A percentile compares a stretch with the other conserved stretches of the same genome.
Conservation (phyloP, 2,113 vertebrate species). For the Globicephala melas region DNA sequence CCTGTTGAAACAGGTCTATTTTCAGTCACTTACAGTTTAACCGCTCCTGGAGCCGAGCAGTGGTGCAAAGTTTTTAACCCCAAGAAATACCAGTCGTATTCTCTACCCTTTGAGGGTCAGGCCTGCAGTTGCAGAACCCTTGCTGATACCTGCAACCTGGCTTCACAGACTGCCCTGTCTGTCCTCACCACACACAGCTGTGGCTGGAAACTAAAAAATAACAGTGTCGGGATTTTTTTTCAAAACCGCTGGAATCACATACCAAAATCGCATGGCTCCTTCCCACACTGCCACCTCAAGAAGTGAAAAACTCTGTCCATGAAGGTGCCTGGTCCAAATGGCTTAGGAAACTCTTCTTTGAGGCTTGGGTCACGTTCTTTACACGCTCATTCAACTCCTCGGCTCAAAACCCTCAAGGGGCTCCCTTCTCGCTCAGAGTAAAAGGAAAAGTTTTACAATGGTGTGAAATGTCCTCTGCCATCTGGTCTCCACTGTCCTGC, state of each 20-base stretch:
- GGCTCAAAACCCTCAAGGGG: background rate
- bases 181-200: background rate
- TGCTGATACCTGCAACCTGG: background rate
- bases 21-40: background rate
- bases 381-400: background rate
- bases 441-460: background rate
- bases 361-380: background rate
- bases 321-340: background rate
- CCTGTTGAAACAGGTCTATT: background rate
- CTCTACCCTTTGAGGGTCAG: background rate
- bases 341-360: background rate
- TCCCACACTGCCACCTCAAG: background rate
- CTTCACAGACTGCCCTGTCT: background rate
- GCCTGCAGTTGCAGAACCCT: background rate
- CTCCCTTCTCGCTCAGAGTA: background rate
- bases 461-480: background rate
- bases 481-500: background rate
- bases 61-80: background rate
- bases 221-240: background rate
- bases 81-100: background rate
- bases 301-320: background rate
- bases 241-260: background rate
- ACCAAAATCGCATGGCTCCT: background rate
- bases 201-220: background rate
- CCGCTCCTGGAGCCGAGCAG: background rate